Evolutionary conservation across 2,888 invertebrate species (phyloP), one percentile per base, ranked within the genome.

Genomic region (Epirrita christyi): DNA sequence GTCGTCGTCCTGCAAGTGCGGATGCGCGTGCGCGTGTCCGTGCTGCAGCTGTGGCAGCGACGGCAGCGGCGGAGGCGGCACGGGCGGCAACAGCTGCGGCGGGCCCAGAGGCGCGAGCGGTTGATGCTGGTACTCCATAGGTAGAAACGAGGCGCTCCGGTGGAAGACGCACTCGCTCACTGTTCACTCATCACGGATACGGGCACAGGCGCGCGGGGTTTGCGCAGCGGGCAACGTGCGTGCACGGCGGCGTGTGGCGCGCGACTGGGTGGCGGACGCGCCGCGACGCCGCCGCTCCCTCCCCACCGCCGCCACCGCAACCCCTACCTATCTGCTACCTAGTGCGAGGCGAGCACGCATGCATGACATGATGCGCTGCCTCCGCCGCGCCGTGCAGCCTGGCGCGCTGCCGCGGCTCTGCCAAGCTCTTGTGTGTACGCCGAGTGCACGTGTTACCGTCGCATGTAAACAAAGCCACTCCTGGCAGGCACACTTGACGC

Each of bases 31-130:
- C 21, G 44, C 53, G 59, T 93, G 93, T 48, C 92, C 93, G 81
- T 94, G 92, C 76, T 94, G 94, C 70, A 94, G 92, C 87, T 94
- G 94, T 55, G 94, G 93, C 75, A 94, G 93, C 75, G 94, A 94
- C 68, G 94, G 94, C 77, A 94, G 93, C 74, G 94, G 94, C 68
- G 94, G 94, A 68, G 94, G 93, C 63, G 86, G 88, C 72, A 83
- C 83, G 55, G 85, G 87, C 76, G 93, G 92, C 86, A 93, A 93
- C 71, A 93, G 92, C 83, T 93, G 93, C 72, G 93, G 94, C 79
- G 94, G 94, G 94, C 93, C 68, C 70, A 94, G 93, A 75, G 94
- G 94, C 82, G 93, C 93, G 54, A 86, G 77, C 49, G 85, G 84
- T 71, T 85, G 84, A 78, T 88, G 92, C 78, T 88, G 91, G 80